phyloP scores from a whole-genome alignment of 23 tunicate genomes.

The Trididemnum nubilum region DNA sequence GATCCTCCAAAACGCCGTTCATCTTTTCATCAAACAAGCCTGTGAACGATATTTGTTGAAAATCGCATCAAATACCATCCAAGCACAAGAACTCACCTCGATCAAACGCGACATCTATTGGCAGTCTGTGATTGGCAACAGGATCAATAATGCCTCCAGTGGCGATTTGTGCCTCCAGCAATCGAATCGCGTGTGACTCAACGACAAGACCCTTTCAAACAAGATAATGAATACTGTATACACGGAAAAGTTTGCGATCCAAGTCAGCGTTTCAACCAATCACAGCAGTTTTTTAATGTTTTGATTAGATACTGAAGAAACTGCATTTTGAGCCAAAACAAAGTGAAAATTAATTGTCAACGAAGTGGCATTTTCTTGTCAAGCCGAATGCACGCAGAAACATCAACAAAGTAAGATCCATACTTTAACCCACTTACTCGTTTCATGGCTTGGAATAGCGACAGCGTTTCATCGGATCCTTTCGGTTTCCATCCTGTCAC shows the following conservation, averaged over 20 bases:
- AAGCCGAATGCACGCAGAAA: no score
- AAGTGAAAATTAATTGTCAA: no score
- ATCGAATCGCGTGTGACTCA: constrained; percentile 84
- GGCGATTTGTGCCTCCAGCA: constrained; percentile 93
- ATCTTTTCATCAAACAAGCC: constrained; percentile 77
- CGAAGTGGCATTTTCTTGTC: no score
- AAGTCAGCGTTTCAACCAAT: no score
- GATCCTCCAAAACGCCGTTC: constrained; percentile 60
- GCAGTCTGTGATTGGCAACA: constrained; percentile 73
- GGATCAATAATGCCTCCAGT: constrained; percentile 97
- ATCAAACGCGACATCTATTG: constrained; percentile 83
- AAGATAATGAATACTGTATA: no score
- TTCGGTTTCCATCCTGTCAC: constrained; percentile 71
- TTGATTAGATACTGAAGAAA: no score
- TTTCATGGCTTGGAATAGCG: constrained; percentile 94
- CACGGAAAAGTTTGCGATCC: no score
- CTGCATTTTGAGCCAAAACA: no score
- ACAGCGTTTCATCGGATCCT: constrained; percentile 61
- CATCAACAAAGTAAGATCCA: no score
- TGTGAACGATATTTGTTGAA: constrained; percentile 1
- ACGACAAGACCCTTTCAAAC: constrained; percentile 68
- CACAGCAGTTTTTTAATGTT: no score
- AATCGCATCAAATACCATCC: no score
- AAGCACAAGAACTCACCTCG: no score
- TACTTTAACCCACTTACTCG: constrained; percentile 46